Conservation (phyloP, 2,113 vertebrate species). For the Sardina pilchardus region DNA sequence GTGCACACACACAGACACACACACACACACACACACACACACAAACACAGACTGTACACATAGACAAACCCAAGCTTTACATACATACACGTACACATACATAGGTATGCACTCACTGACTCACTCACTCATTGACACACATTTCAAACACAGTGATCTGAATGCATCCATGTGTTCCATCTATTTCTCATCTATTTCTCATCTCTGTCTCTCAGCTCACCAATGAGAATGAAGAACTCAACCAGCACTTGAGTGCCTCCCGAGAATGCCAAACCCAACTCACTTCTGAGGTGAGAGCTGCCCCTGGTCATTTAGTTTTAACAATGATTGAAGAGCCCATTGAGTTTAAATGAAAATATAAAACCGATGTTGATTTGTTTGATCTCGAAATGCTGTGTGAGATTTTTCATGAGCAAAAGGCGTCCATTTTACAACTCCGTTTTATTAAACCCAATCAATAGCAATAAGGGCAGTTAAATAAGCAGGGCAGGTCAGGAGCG, state of each 20-base stretch:
- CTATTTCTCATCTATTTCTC: neutral
- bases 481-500: neutral
- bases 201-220: slow-evolving; percentile 61
- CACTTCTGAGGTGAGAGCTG: slow-evolving; percentile 73
- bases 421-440: neutral
- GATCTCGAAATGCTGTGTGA: neutral
- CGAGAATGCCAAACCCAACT: slow-evolving; percentile 75
- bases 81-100: neutral
- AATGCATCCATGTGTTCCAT: neutral
- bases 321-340: neutral
- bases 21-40: neutral
- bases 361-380: neutral
- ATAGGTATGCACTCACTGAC: neutral
- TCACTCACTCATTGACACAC: neutral
- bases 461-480: neutral
- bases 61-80: neutral
- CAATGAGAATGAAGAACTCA: slow-evolving; percentile 82
- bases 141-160: neutral
- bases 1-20: neutral
- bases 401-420: neutral
- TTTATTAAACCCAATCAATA: neutral
- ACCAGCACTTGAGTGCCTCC: slow-evolving; percentile 73
- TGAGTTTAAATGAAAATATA: neutral
- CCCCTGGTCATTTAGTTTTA: no score
- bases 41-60: neutral